A percentile compares a stretch with the other conserved stretches of the same genome.
Evolutionary conservation across 2,797 vertebrate species (phyloP).

Genomic region (Xyrichtys novacula): DNA sequence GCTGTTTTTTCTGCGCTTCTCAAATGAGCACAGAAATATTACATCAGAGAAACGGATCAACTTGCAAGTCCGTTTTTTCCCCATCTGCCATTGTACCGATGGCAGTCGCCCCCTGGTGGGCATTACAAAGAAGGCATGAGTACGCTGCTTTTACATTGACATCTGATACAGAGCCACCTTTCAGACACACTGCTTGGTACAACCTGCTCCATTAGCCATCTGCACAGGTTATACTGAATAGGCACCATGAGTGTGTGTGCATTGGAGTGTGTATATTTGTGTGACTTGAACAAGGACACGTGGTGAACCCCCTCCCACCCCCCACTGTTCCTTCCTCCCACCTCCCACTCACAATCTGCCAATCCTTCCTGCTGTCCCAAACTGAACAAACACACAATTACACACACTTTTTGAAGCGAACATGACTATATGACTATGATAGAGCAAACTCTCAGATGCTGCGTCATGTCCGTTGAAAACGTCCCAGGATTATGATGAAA

Average conservation of each 20-base stretch:
- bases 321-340: conserved; percentile 66
- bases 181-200: neutral
- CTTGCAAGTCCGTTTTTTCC: too few species aligned
- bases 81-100: too few species aligned
- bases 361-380: conserved; percentile 56
- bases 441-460: conserved; percentile 41
- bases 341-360: conserved; percentile 76
- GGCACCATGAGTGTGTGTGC: conserved; percentile 28
- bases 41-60: too few species aligned
- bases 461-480: conserved; percentile 25
- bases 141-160: neutral
- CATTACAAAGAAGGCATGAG: neutral
- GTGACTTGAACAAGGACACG: conserved; percentile 44
- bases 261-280: conserved; percentile 19
- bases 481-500: conserved; percentile 45
- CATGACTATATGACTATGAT: conserved; percentile 59
- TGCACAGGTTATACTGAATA: conserved; percentile 49
- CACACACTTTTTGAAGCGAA: conserved; percentile 25
- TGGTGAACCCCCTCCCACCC: conserved; percentile 65
- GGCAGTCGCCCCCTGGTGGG: neutral
- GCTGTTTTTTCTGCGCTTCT: too few species aligned
- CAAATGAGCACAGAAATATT: too few species aligned
- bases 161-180: neutral
- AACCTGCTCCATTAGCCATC: conserved; percentile 59
- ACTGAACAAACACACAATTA: conserved; percentile 17